Base-by-base conservation (phyloP, 2,888 invertebrate species). In the Exocentrus adspersus region DNA sequence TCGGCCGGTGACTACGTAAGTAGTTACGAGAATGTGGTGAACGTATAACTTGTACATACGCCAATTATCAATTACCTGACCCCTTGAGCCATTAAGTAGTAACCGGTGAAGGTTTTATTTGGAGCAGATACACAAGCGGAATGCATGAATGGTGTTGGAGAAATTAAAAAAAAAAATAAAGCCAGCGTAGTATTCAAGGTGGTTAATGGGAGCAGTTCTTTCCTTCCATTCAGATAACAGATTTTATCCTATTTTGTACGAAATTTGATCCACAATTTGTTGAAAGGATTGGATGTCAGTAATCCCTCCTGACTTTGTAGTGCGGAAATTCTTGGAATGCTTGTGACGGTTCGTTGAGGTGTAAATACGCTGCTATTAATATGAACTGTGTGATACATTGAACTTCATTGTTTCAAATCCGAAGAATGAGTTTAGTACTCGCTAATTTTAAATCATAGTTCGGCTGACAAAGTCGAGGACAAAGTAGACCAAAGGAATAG, bases 311-410 rank as follows among this genome's bases (percentile, higher is more conserved):
- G n/a, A 7, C 12, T 24, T 24, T 24, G 2, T 5, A 24, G n/a
- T 24, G 48, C 24, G 48, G 48, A 24, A 48, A 48, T 24, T 5
- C 48, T 48, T 48, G 48, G 48, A 5, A 48, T 48, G 48, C 24
- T 16, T 48, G 24, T 9, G 7, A 24, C 9, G 48, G 48, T 48
- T 12, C 14, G 7, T 12, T 5, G 24, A 48, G 48, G 24, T 48
- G 28, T 24, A 37, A n/a, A n/a, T n/a, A n/a, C 14, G n/a, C 14
- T 9, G 37, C 37, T 48, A 48, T 28, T 48, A 24, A 48, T 45
- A 45, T 16, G 5, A 45, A 45, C 37, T n/a, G 37, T n/a, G 24
- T 37, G 12, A 5, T 37, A 10, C 37, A 37, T 37, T 37, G 37
- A 37, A 37, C 37, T 37, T 37, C 12, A 37, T 37, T 37, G n/a